Evolutionary conservation across 1,140 invertebrate genomes (phyloP), one percentile per base, ranked within the genome.

Genomic region (Leptinotarsa texana): DNA sequence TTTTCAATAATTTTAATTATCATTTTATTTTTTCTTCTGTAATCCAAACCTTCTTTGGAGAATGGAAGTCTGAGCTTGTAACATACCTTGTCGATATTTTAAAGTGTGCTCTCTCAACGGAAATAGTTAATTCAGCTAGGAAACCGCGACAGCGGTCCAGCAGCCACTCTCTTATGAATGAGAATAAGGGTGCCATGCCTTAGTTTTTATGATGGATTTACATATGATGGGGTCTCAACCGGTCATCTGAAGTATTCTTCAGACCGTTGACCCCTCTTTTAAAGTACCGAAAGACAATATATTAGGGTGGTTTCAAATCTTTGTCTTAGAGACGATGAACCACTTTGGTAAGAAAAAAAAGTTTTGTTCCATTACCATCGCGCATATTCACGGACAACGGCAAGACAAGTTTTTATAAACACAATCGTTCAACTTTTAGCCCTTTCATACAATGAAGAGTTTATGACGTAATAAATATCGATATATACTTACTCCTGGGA

Each of bases 261-360:
- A 57, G 51, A 57, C 51, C 51, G 51, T 57, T 57, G 51, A 57
- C 51, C 51, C 51, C 51, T 18, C 51, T 17, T 42, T 57, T 57
- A 57, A 18, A 57, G n/a, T 8, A n/a, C 51, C 15, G 15, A 15
- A 57, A 57, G 51, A 57, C 51, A 57, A 57, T 57, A 8, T 57
- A 57, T n/a, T 17, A 57, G 51, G 51, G 51, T 57, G 51, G 51
- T 13, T 57, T 57, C n/a, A 18, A 57, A 57, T 57, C 51, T 57
- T 57, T n/a, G 51, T 57, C 51, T 57, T 57, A 57, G 51, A 57
- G 51, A 57, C n/a, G 6, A 57, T 57, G 51, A 57, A 57, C 51
- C n/a, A 57, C 51, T 57, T 17, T 18, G 51, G 13, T 18, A 57
- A 4, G 51, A 57, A 17, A 57, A 57, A 51, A 57, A 57, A 57